Conservation (phyloP, 2,797 vertebrate genomes). For the Oreonectes daqikongensis region DNA sequence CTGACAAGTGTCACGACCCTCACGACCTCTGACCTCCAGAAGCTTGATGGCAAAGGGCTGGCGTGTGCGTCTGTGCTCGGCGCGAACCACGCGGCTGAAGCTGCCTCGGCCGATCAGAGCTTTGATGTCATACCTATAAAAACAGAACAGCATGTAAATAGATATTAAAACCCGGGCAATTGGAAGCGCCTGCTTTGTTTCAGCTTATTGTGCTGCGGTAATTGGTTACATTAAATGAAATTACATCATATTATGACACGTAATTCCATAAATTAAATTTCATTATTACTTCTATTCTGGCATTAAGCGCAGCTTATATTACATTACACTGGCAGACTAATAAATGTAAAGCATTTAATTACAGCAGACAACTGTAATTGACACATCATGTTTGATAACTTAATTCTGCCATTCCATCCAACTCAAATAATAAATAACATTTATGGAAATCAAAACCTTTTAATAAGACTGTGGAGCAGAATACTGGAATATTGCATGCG, state of each 20-base stretch:
- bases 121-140: constrained; percentile 73
- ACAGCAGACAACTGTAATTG: constrained; percentile 6
- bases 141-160: not conserved
- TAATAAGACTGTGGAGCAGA: not conserved
- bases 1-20: constrained; percentile 66
- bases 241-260: constrained; percentile 11
- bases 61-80: constrained; percentile 66
- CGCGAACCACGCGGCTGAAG: constrained; percentile 72
- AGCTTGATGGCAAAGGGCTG: constrained; percentile 77
- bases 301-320: not conserved
- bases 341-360: constrained; percentile 33
- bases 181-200: not conserved
- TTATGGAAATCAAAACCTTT: not conserved
- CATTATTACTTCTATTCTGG: constrained; percentile 24
- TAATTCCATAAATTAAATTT: constrained; percentile 20
- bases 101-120: constrained; percentile 74
- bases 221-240: constrained; percentile 19
- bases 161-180: not conserved
- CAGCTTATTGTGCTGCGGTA: constrained; percentile 3
- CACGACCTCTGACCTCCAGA: constrained; percentile 67
- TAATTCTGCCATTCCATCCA: not conserved
- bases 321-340: constrained; percentile 3
- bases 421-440: constrained; percentile 2
- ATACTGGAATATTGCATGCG: not conserved
- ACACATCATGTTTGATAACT: not conserved